A percentile compares a stretch with the other conserved stretches of the same genome.
Conservation (phyloP, 2,888 invertebrate species). For the Tenthredo amoena region DNA sequence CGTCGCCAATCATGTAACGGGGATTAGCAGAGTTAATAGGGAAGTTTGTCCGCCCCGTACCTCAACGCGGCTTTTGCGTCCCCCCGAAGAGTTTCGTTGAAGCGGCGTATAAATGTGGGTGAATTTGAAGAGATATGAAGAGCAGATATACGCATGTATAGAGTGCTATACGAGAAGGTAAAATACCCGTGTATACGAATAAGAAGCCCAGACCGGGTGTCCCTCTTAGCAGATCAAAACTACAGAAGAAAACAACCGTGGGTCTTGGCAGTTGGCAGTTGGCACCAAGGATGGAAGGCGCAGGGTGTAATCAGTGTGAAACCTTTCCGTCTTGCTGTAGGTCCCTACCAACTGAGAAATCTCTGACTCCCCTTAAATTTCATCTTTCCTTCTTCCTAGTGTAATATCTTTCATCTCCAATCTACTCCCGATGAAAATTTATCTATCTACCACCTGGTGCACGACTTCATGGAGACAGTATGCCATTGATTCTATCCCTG, state of each 20-base stretch:
- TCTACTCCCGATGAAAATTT: conserved; percentile 16
- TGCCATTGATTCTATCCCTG: neutral
- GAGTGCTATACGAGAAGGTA: neutral
- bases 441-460: conserved; percentile 23
- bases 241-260: neutral
- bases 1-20: conserved; percentile 1
- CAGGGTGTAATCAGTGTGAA: conserved; percentile 32
- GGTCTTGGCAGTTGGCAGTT: conserved; percentile 22
- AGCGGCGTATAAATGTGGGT: conserved; percentile 1
- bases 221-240: conserved; percentile 12
- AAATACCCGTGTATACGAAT: neutral
- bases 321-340: conserved; percentile 18
- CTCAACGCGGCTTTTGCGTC: neutral
- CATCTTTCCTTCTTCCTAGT: neutral
- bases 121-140: conserved; percentile 15
- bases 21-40: conserved; percentile 18
- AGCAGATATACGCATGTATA: neutral
- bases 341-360: neutral
- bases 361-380: neutral
- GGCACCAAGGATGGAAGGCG: neutral
- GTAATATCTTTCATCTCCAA: conserved; percentile 21
- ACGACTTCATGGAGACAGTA: neutral
- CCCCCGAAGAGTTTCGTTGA: neutral
- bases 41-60: neutral
- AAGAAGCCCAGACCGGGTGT: neutral